A percentile compares a stretch with the other conserved stretches of the same genome.
Conservation (phyloP, 23 tunicate genomes). For the Styela clava region DNA sequence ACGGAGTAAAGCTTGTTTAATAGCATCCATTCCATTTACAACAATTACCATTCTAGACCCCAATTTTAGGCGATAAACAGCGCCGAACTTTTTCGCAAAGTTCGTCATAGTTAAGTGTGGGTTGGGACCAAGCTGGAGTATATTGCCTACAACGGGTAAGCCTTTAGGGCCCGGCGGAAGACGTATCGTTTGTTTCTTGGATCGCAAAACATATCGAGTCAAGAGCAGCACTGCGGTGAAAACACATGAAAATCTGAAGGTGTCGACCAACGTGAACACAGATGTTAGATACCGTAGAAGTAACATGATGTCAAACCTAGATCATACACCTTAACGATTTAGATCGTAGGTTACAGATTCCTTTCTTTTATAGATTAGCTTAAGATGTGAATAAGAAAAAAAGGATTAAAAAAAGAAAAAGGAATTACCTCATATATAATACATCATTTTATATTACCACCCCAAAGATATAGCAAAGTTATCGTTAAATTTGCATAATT, state of each 20-base stretch:
- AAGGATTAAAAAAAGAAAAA: too few relatives aligned
- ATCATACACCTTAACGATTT: too few relatives aligned
- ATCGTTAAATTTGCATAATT: too few relatives aligned
- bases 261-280: constrained; percentile 14
- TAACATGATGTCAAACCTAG: neutral
- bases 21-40: constrained; percentile 44
- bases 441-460: too few relatives aligned
- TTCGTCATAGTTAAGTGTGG: constrained; percentile 65
- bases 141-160: constrained; percentile 53
- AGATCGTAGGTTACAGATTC: too few relatives aligned
- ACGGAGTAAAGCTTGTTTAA: constrained; percentile 40
- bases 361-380: too few relatives aligned
- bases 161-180: constrained; percentile 36
- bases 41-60: constrained; percentile 56
- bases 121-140: constrained; percentile 28
- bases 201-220: constrained; percentile 2
- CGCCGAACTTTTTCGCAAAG: constrained; percentile 53
- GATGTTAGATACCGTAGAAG: neutral
- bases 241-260: constrained; percentile 18
- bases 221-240: neutral
- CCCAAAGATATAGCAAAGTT: too few relatives aligned
- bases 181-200: constrained; percentile 24
- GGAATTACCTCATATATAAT: too few relatives aligned
- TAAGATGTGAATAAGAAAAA: too few relatives aligned
- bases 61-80: constrained; percentile 45